Conservation (phyloP, 2,113 vertebrate species). For the Murina feae region DNA sequence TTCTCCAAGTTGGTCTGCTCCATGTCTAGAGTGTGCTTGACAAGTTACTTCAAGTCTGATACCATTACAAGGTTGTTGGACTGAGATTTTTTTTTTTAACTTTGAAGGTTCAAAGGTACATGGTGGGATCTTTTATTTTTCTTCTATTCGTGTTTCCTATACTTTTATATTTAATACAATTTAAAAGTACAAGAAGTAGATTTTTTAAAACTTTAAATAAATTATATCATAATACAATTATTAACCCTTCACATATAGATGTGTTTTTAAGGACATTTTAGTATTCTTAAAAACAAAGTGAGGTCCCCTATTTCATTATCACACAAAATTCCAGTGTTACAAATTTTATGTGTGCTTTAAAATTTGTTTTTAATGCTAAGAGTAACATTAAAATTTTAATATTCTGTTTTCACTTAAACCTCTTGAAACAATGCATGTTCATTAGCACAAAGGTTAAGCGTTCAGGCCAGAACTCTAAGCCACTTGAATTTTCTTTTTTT, state of each 20-base stretch:
- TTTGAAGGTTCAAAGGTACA: neutral
- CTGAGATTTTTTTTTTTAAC: neutral
- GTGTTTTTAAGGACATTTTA: neutral
- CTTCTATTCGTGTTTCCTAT: neutral
- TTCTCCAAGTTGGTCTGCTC: neutral
- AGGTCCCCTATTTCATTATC: neutral
- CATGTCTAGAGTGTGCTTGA: neutral
- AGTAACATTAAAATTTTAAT: neutral
- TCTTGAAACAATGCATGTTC: neutral
- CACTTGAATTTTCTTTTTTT: neutral
- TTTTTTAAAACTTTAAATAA: neutral
- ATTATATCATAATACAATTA: neutral
- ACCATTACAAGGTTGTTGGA: neutral
- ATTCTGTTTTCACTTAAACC: constrained; percentile 34
- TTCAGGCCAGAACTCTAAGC: neutral
- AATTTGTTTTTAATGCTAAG: neutral
- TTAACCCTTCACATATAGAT: neutral
- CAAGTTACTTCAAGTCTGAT: neutral
- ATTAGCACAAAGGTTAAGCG: neutral
- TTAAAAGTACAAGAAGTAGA: neutral
- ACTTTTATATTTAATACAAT: too few species aligned
- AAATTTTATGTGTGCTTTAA: neutral
- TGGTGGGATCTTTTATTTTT: neutral
- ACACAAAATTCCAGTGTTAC: constrained; percentile 27
- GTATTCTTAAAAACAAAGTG: neutral